Evolutionary conservation across 2,113 vertebrate species (phyloP), one percentile per base, ranked within the genome.

Genomic region (Burhinus bistriatus): DNA sequence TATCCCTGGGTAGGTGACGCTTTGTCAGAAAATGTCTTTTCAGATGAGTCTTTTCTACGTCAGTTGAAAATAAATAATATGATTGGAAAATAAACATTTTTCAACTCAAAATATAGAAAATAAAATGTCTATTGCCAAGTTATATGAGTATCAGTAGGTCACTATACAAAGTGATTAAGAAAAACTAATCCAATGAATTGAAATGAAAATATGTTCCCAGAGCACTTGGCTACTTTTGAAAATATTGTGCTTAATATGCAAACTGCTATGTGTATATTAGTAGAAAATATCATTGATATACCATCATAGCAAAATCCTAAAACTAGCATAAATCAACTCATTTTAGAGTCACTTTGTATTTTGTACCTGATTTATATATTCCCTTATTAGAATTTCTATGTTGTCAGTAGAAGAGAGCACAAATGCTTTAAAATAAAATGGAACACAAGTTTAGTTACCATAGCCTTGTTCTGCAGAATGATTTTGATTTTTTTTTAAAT

Each of bases 381-480:
- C 14, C 16, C 13, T 51, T 45, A 29, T 38, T 78, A 78, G 47
- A 75, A 84, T 87, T 57, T 89, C 34, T 77, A 0, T 59, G 10
- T 61, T 83, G 19, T 44, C 36, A 82, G 38, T 69, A 36, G 64
- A 77, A 87, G 8, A 30, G 9, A 81, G 38, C 1, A 19, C 0
- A 1, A 89, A 20, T 47, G 26, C 30, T 82, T 87, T 32, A 59
- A 22, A 89, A 78, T 45, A 58, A 93, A 89, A 45, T 22, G 7
- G 11, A 68, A 34, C 5, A 34, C 6, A 2, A 8, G 16, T 54
- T 83, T 45, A 72, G 36, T 82, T 94, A 58, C 22, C 0, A 0
- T 15, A 87, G 16, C 27, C n/a, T 66, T 62, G 15, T 54, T 93
- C 61, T 61, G 30, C 26, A 89, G 66, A 77, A 52, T 47, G 4